A percentile compares a stretch with the other conserved stretches of the same genome.
phyloP scores from a whole-genome alignment of 1,140 invertebrate species.

The Laodelphax striatellus region DNA sequence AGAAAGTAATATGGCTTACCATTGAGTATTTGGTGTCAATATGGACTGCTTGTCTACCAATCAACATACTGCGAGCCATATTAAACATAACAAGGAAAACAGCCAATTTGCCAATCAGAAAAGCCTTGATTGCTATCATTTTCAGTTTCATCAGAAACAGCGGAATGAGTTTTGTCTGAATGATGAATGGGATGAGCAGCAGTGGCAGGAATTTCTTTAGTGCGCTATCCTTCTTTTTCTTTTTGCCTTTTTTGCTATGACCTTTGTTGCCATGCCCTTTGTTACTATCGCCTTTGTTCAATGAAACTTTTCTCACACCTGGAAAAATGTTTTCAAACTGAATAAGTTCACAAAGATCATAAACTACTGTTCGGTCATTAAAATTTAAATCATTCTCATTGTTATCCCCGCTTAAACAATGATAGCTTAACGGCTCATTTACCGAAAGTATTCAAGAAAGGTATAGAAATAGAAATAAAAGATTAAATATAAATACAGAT shows the following conservation, averaged over 20 bases:
- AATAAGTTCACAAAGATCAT: too few species aligned
- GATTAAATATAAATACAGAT: too few species aligned
- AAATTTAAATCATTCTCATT: too few species aligned
- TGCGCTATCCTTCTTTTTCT: conserved; percentile 19
- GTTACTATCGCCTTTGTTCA: too few species aligned
- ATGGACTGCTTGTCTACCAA: background rate
- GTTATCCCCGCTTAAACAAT: too few species aligned
- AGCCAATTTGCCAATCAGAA: conserved; percentile 21
- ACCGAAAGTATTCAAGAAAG: too few species aligned
- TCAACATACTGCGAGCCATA: conserved; percentile 9
- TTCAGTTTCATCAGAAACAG: conserved; percentile 23
- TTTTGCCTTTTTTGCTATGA: conserved; percentile 6
- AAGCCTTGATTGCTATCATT: conserved; percentile 22
- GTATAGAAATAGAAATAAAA: too few species aligned
- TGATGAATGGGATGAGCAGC: conserved; percentile 21
- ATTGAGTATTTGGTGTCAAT: background rate
- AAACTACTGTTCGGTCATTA: too few species aligned
- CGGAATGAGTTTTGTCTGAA: conserved; percentile 21
- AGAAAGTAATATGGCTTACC: background rate
- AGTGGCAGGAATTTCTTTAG: conserved; percentile 20
- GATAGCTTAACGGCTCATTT: too few species aligned
- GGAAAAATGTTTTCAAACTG: too few species aligned
- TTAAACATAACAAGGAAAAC: conserved; percentile 19
- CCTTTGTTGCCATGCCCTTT: too few species aligned
- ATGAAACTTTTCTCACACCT: too few species aligned